Percentiles rank a stretch among this genome's conserved stretches.
These are phyloP conservation scores for Cryptophagus acutangulus DNA, from an alignment of 2,888 invertebrate species.

Conservation along the genomic window DNA sequence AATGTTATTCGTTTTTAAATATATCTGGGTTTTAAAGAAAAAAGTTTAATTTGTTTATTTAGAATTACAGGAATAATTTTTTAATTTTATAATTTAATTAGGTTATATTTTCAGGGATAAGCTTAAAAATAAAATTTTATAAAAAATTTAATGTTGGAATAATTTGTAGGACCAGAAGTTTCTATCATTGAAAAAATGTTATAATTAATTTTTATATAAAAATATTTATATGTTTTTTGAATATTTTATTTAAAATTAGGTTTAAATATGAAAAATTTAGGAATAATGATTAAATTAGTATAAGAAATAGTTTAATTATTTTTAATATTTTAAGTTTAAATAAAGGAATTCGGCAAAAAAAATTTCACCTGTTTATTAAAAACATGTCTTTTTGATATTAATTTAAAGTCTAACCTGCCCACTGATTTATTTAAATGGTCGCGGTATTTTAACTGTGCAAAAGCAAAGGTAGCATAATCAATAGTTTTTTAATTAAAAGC, in stretches of 20 bases:
- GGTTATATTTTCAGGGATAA: constrained; percentile 19
- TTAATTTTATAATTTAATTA: constrained; percentile 9
- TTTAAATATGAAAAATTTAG: constrained; percentile 46
- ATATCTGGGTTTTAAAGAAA: constrained; percentile 67
- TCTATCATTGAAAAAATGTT: constrained; percentile 51
- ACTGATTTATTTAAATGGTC: constrained; percentile 70
- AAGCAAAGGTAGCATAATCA: constrained; percentile 80
- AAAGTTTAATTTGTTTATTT: constrained; percentile 34
- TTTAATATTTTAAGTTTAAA: constrained; percentile 39
- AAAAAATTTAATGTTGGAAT: constrained; percentile 28
- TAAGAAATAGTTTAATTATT: constrained; percentile 38
- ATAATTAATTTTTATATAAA: constrained; percentile 50
- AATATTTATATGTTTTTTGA: no score
- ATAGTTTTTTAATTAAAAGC: constrained; percentile 75
- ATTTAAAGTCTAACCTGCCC: constrained; percentile 69
- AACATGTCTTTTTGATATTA: constrained; percentile 61
- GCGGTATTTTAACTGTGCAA: constrained; percentile 74
- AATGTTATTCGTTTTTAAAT: constrained; percentile 61
- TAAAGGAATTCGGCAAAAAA: constrained; percentile 63
- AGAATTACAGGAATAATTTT: constrained; percentile 3
- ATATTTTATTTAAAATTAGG: constrained; percentile 45
- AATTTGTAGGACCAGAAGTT: constrained; percentile 56
- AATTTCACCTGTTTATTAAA: constrained; percentile 71
- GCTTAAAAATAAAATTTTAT: constrained; percentile 19
- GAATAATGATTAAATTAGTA: constrained; percentile 61